Conservation (phyloP, 2,888 invertebrate genomes). For the Aphodius sticticus region DNA sequence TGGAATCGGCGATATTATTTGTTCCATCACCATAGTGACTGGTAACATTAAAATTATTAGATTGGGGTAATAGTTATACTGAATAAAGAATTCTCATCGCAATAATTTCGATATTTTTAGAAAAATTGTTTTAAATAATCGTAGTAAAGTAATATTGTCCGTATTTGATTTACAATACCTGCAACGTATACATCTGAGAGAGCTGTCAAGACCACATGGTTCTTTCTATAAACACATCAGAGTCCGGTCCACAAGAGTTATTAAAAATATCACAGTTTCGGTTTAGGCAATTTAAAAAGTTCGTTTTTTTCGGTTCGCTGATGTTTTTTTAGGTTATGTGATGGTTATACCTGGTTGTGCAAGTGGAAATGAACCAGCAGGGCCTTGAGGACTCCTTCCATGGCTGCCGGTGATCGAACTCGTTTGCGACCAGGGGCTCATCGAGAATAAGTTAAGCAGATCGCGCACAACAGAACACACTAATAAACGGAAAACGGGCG, state of each 20-base stretch:
- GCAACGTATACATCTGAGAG: neutral
- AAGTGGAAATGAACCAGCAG: slow-evolving; percentile 58
- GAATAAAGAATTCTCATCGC: too few relatives aligned
- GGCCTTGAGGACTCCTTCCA: slow-evolving; percentile 61
- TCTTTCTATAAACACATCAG: neutral
- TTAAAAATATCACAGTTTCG: neutral
- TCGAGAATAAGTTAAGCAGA: neutral
- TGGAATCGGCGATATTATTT: too few relatives aligned
- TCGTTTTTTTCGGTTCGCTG: slow-evolving; percentile 5
- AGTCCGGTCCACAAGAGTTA: neutral
- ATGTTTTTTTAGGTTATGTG: slow-evolving; percentile 34
- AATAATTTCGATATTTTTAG: too few relatives aligned
- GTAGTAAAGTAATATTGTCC: neutral
- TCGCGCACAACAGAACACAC: slow-evolving; percentile 5
- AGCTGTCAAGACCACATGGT: neutral
- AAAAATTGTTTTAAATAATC: too few relatives aligned
- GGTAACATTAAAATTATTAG: too few relatives aligned
- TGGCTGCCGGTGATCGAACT: slow-evolving; percentile 43
- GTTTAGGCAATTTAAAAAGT: neutral
- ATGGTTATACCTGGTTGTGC: slow-evolving; percentile 54
- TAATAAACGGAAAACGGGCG: neutral
- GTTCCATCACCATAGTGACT: too few relatives aligned
- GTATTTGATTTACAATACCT: neutral
- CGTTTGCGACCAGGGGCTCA: slow-evolving; percentile 10
- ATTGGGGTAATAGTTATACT: too few relatives aligned